Percentiles rank a stretch among this genome's conserved stretches.
Evolutionary conservation across 1,140 invertebrate species (phyloP).

Genomic region (Ectropis grisescens): DNA sequence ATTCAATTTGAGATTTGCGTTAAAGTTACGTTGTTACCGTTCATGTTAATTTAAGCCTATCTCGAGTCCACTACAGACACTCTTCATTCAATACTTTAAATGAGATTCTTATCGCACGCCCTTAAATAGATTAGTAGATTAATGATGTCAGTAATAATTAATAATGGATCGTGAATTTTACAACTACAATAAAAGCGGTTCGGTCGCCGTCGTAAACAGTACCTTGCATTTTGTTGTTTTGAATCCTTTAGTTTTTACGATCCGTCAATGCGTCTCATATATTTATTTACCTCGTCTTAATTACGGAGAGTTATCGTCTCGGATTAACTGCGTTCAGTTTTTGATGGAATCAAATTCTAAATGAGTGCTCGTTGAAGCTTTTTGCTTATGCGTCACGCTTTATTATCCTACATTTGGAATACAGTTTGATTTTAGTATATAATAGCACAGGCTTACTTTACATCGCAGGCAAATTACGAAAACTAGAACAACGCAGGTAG

Average conservation of each 20-base stretch:
- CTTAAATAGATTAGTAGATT: conserved; percentile 70
- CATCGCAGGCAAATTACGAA: too few relatives aligned
- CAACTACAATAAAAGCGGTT: conserved; percentile 65
- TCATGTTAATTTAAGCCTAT: conserved; percentile 56
- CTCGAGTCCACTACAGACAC: conserved; percentile 63
- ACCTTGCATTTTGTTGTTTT: conserved; percentile 57
- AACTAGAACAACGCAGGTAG: too few relatives aligned
- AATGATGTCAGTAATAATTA: conserved; percentile 69
- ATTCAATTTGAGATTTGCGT: neutral
- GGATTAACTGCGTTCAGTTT: conserved; percentile 51
- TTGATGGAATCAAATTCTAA: conserved; percentile 25
- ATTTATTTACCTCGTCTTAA: conserved; percentile 59
- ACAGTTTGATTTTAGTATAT: too few relatives aligned
- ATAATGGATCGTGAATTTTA: conserved; percentile 68
- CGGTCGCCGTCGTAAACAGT: conserved; percentile 49
- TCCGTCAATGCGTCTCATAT: conserved; percentile 58
- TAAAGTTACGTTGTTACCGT: neutral
- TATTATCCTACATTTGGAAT: too few relatives aligned
- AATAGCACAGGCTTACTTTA: too few relatives aligned
- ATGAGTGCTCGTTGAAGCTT: conserved; percentile 17
- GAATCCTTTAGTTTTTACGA: conserved; percentile 57
- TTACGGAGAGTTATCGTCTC: conserved; percentile 47
- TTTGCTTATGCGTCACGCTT: neutral
- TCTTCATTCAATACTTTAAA: conserved; percentile 70
- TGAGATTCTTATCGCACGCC: conserved; percentile 65